Base-by-base conservation (phyloP, 2,113 vertebrate genomes). In the Patagioenas fasciata region DNA sequence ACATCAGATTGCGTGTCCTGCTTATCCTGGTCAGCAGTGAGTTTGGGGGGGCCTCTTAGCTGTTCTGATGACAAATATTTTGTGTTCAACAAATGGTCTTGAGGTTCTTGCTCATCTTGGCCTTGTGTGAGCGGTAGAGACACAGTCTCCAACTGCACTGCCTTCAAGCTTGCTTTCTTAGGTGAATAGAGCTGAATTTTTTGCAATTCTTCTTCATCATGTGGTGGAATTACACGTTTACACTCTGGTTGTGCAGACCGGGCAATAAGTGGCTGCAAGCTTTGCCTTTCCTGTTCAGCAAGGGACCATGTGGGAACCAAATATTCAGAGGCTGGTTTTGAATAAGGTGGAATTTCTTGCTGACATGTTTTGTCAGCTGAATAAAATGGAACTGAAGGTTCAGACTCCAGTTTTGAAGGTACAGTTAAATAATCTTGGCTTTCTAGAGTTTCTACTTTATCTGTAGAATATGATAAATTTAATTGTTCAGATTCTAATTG, bases 201-300 rank as follows among this genome's bases (percentile, higher is more conserved):
- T 89, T 95, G 93, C 61, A 74, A 11, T 48, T 86, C 77, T 50
- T 72, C 31, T 91, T 91, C 84, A 51, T 53, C 58, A 15, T 31
- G 38, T 85, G 69, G 66, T 85, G 85, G 51, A 95, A 89, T 80
- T 88, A 15, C 20, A 40, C 44, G 28, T 75, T 95, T 80, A 85
- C 32, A 13, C 40, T 75, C 69, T 38, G 86, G 58, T 54, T 96
- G 92, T 84, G 73, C 25, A 18, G 51, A 80, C 31, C 94, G 93
- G 31, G 82, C 50, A 69, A 17, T 78, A 89, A 40, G 20, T 66
- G 80, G 11, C 67, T 77, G 28, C 5, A 47, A 71, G 64, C 72
- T 89, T 93, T 81, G 60, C 72, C 89, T 70, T 88, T 97, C 67
- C 67, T 78, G n/a, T 88, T 97, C 79, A 70, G 28, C 34, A 71